Conservation (phyloP, 2,888 invertebrate genomes). For the Drosophila setosimentum region DNA sequence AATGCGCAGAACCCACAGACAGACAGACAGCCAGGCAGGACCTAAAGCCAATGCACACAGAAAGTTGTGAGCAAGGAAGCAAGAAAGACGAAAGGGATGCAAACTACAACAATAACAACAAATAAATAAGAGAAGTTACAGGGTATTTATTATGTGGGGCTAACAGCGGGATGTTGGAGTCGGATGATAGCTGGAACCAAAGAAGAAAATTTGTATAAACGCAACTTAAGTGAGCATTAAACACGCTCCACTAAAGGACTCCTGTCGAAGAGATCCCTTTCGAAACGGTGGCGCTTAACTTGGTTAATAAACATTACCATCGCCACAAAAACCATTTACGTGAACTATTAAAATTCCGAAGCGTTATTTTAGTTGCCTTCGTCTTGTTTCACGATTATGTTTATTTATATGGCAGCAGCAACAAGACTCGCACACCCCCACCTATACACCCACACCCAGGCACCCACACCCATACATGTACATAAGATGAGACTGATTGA, state of each 20-base stretch:
- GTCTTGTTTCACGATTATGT: conserved; percentile 72
- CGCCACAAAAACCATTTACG: conserved; percentile 78
- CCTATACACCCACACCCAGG: conserved; percentile 1
- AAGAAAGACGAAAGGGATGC: conserved; percentile 49
- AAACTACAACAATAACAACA: conserved; percentile 20
- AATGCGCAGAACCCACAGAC: conserved; percentile 21
- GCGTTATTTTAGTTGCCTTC: conserved; percentile 65
- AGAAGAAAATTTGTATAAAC: conserved; percentile 74
- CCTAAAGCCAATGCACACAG: conserved; percentile 56
- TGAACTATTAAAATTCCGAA: conserved; percentile 77
- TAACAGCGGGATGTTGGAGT: conserved; percentile 1
- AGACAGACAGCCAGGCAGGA: conserved; percentile 2
- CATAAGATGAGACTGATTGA: neutral
- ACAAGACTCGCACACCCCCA: conserved; percentile 19
- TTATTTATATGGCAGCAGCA: conserved; percentile 64
- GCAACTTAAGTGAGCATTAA: conserved; percentile 79
- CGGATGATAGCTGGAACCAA: conserved; percentile 41
- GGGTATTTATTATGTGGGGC: conserved; percentile 40
- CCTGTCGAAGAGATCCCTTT: conserved; percentile 29
- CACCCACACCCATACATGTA: conserved; percentile 1
- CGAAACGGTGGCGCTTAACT: conserved; percentile 61
- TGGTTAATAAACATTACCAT: conserved; percentile 79
- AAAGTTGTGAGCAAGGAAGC: conserved; percentile 51
- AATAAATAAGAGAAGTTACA: conserved; percentile 36
- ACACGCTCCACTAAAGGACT: conserved; percentile 72